Base-by-base conservation (phyloP, 2,113 vertebrate species). In the Mesocricetus auratus region DNA sequence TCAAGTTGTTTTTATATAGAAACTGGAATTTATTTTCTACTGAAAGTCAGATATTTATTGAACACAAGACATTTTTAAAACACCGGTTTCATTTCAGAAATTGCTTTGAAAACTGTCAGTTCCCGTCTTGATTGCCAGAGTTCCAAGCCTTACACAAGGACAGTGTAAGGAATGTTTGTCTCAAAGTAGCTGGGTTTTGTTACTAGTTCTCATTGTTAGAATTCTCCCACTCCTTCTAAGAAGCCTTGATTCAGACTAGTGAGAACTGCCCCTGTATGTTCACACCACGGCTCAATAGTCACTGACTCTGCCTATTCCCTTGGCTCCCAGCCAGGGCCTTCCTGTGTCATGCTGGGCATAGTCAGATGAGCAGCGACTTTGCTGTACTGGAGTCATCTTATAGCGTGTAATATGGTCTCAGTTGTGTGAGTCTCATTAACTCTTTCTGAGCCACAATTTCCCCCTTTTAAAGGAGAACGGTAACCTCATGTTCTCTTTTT, bases 1-100 rank as follows among this genome's bases (percentile, higher is more conserved):
- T 99, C 98, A 99, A 98, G 97, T 98, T 99, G 98, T 98, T 99
- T 99, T 99, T 97, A 96, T 97, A 98, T 97, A 96, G 98, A 98
- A 98, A 97, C 47, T 96, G 91, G 97, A 98, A 97, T 98, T 98
- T 98, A 97, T 98, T 98, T 98, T 98, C 97, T 86, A 92, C 93
- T 50, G 96, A 97, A 98, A 94, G 98, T 97, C 87, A 96, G 94
- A 89, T 98, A 97, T 98, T 98, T 98, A 98, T 83, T 94, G 96
- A 98, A 97, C 93, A 94, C 42, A 97, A 60, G 96, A 93, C 90
- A 97, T 98, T 96, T 97, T 96, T 95, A 83, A 98, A 96, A 86
- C 58, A 66, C 96, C 86, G 86, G 96, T 96, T 95, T 90, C 58
- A 97, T 78, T 90, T 97, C 82, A 94, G 79, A 93, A 95, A n/a